A percentile compares a stretch with the other conserved stretches of the same genome.
Evolutionary conservation across 2,113 vertebrate genomes (phyloP).

Genomic region (Amazona guildingii): DNA sequence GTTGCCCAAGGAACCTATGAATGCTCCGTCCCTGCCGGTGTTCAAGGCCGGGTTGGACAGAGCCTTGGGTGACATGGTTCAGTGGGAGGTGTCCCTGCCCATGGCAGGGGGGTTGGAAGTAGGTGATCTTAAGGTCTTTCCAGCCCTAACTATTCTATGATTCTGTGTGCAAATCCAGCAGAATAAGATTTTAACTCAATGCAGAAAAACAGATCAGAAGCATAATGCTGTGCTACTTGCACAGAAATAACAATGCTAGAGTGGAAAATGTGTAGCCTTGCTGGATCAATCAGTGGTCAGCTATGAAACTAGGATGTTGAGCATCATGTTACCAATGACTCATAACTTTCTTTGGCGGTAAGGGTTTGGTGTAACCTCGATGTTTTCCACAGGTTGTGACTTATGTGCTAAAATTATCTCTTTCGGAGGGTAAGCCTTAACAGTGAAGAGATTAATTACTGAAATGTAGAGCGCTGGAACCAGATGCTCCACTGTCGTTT

Average conservation of each 20-base stretch:
- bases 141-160: neutral
- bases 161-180: neutral
- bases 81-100: neutral
- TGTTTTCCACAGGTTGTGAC: neutral
- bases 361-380: neutral
- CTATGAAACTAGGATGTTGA: neutral
- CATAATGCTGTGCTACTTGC: neutral
- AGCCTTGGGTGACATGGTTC: neutral
- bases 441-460: neutral
- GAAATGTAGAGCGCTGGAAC: neutral
- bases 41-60: neutral
- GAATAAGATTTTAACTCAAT: neutral
- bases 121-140: neutral
- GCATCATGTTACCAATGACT: neutral
- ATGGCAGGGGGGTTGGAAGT: neutral
- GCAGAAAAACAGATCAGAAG: neutral
- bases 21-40: neutral
- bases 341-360: neutral
- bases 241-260: neutral
- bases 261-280: slow-evolving; percentile 4
- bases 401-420: neutral
- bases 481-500: neutral
- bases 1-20: neutral
- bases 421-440: neutral
- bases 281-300: neutral